Evolutionary conservation across 2,888 invertebrate genomes (phyloP).

Genomic region (Chesias legatella): DNA sequence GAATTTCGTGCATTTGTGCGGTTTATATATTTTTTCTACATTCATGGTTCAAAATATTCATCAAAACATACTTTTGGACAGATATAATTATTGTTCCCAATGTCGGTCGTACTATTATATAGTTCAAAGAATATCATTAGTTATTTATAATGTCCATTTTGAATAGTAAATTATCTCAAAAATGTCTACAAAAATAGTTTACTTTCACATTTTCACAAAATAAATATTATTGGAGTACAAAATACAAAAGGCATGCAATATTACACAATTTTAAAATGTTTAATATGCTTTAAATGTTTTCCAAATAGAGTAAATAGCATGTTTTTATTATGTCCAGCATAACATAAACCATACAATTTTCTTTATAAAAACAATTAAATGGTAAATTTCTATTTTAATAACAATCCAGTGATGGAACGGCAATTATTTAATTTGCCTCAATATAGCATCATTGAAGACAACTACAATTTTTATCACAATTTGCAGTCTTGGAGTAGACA

Average conservation of each 20-base stretch:
- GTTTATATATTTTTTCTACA: no score
- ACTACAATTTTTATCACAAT: conserved; percentile 57
- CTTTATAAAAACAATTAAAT: conserved; percentile 8
- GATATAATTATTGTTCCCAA: conserved; percentile 2
- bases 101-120: conserved; percentile 1
- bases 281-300: not conserved
- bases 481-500: conserved; percentile 54
- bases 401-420: conserved; percentile 5
- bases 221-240: conserved; percentile 38
- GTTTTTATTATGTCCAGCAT: conserved; percentile 62
- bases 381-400: conserved; percentile 2
- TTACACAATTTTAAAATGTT: no score
- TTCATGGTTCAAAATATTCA: not conserved
- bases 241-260: conserved; percentile 38
- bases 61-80: conserved; percentile 6
- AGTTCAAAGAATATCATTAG: conserved; percentile 13
- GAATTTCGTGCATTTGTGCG: conserved; percentile 39
- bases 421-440: conserved; percentile 22
- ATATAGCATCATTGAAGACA: conserved; percentile 34
- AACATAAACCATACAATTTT: conserved; percentile 47
- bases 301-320: conserved; percentile 28
- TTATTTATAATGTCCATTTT: conserved; percentile 4
- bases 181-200: conserved; percentile 38
- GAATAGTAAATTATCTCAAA: not conserved
- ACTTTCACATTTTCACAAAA: no score